Conservation (phyloP, 2,888 invertebrate genomes). For the Drosophila nigricruria region DNA sequence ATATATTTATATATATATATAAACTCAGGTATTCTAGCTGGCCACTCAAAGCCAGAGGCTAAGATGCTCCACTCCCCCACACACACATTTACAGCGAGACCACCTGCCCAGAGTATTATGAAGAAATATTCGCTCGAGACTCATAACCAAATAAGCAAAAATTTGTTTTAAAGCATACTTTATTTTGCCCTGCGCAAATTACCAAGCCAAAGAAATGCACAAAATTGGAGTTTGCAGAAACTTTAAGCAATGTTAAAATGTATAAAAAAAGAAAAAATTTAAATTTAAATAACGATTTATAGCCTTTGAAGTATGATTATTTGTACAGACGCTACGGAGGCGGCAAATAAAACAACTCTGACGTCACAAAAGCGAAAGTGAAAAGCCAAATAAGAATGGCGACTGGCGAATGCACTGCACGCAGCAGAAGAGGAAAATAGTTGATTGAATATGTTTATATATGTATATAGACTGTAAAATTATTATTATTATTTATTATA, state of each 20-base stretch:
- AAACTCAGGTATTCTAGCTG: constrained; percentile 31
- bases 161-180: constrained; percentile 66
- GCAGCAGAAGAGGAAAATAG: not conserved
- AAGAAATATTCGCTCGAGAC: constrained; percentile 68
- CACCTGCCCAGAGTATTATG: constrained; percentile 39
- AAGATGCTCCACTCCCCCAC: constrained; percentile 31
- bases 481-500: too few relatives aligned
- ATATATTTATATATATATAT: not conserved
- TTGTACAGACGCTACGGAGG: constrained; percentile 51
- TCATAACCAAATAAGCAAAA: constrained; percentile 74
- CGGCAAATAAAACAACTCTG: constrained; percentile 34
- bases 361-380: constrained; percentile 28
- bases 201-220: constrained; percentile 31
- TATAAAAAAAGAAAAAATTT: constrained; percentile 51
- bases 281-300: constrained; percentile 83
- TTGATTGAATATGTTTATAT: not conserved
- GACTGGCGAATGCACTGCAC: constrained; percentile 35
- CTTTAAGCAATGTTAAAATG: constrained; percentile 63
- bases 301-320: constrained; percentile 80
- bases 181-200: constrained; percentile 52
- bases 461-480: not conserved
- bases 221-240: constrained; percentile 62
- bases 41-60: constrained; percentile 17
- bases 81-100: constrained; percentile 17
- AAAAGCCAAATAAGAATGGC: not conserved